A percentile compares a stretch with the other conserved stretches of the same genome.
Evolutionary conservation across 2,797 vertebrate genomes (phyloP).

Genomic region (Lagodon rhomboides): DNA sequence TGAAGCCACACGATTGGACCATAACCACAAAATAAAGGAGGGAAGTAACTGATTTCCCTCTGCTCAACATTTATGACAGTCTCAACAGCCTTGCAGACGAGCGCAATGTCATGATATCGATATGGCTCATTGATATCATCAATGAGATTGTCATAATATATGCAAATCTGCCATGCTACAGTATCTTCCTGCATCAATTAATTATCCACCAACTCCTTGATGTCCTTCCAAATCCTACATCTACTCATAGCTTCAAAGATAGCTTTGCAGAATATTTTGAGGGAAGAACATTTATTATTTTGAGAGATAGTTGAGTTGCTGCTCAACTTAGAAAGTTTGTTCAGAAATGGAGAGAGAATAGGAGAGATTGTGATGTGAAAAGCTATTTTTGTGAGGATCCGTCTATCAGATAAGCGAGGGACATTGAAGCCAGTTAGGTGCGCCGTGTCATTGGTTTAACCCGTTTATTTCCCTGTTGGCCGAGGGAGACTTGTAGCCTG

Average conservation of each 20-base stretch:
- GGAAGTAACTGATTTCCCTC: constrained; percentile 12
- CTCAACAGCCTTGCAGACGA: constrained; percentile 6
- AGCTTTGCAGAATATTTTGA: constrained; percentile 37
- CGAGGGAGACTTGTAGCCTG: constrained; percentile 52
- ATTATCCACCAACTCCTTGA: constrained; percentile 63
- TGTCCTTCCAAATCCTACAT: constrained; percentile 52
- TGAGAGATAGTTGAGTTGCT: constrained; percentile 8
- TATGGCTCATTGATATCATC: constrained; percentile 57
- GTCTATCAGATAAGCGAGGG: constrained; percentile 3
- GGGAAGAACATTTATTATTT: constrained; percentile 25
- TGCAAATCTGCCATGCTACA: constrained; percentile 31
- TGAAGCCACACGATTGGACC: not conserved
- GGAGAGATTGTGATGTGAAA: constrained; percentile 17
- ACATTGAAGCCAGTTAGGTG: constrained; percentile 10
- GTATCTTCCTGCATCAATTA: constrained; percentile 62
- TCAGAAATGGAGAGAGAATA: not conserved
- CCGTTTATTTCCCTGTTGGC: constrained; percentile 39
- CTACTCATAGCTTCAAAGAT: constrained; percentile 48
- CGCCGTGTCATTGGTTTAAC: constrained; percentile 28
- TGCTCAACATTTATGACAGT: constrained; percentile 7
- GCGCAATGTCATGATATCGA: constrained; percentile 35
- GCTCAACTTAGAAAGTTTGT: constrained; percentile 22
- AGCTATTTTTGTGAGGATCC: constrained; percentile 7
- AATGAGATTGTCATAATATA: constrained; percentile 42
- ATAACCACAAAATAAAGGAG: not conserved